These are phyloP conservation scores for Aurelia aurita DNA, from an alignment of 30 jellyfish, hydroid and myxozoan genomes.

Conservation along the genomic window DNA sequence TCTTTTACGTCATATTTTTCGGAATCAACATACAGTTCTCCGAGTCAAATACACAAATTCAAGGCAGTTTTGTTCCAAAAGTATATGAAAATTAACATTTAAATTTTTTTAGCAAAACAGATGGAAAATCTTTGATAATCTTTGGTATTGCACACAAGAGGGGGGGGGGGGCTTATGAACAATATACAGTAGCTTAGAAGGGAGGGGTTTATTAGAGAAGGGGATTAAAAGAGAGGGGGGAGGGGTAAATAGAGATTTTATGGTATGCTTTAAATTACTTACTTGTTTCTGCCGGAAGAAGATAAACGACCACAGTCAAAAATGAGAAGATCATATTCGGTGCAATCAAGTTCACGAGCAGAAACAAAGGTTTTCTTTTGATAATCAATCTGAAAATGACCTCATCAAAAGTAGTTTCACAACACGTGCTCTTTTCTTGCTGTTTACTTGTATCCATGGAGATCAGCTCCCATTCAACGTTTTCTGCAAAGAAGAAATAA, in stretches of 20 bases:
- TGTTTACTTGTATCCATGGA: constrained; percentile 76
- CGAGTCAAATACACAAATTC: no score
- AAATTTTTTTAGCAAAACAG: no score
- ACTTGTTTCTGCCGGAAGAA: constrained; percentile 84
- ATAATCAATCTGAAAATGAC: constrained; percentile 67
- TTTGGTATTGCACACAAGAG: no score
- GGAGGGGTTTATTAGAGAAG: no score
- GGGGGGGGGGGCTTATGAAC: no score
- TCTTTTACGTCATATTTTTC: no score
- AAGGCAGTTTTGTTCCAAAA: no score
- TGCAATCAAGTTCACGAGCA: constrained; percentile 68
- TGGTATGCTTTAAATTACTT: not conserved
- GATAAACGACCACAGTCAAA: constrained; percentile 79
- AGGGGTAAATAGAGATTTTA: not conserved
- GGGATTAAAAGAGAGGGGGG: no score
- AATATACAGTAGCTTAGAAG: no score
- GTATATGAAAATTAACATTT: no score
- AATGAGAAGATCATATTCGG: constrained; percentile 84
- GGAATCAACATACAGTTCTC: no score
- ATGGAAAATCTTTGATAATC: no score
- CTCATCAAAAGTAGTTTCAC: constrained; percentile 57
- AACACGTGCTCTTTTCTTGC: constrained; percentile 45
- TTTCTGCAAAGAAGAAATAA: constrained; percentile 45
- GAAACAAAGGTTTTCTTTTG: constrained; percentile 87
- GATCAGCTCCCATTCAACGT: constrained; percentile 79